These are phyloP conservation scores for Bombyx mori DNA, from an alignment of 1,140 invertebrate genomes.

Conservation along the genomic window DNA sequence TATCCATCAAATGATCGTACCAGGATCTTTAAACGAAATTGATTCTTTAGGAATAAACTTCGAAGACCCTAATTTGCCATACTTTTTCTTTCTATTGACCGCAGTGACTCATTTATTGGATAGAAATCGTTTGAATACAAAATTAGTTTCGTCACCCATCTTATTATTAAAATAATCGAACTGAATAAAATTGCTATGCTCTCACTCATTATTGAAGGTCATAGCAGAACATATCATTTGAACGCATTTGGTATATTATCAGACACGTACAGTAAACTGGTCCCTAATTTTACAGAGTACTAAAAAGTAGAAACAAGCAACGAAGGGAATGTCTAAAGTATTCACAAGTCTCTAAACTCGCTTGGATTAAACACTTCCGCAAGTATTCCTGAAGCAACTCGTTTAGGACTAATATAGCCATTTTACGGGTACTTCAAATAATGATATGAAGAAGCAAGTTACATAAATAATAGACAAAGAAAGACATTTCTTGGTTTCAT, in stretches of 20 bases:
- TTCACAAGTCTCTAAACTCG: not conserved
- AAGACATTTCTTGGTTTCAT: not conserved
- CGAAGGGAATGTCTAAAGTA: not conserved
- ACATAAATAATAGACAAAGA: not conserved
- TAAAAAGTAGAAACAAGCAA: no score
- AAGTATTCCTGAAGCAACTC: constrained; percentile 1
- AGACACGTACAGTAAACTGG: not conserved
- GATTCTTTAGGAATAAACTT: no score
- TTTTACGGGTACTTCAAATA: not conserved
- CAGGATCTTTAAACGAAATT: no score
- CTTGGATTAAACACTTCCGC: not conserved
- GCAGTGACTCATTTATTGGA: not conserved
- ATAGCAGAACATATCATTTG: not conserved
- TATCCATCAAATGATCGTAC: no score
- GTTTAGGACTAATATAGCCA: not conserved
- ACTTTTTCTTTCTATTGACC: no score
- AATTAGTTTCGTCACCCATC: not conserved
- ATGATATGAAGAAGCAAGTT: not conserved
- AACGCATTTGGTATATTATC: not conserved
- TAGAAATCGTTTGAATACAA: not conserved
- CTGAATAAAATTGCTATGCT: no score
- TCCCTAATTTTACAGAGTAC: not conserved
- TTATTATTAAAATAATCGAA: not conserved
- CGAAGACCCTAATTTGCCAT: no score
- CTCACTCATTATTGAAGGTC: not conserved